Evolutionary conservation across 1,140 invertebrate genomes (phyloP), one percentile per base, ranked within the genome.

Genomic region (Camponotus vicinus): DNA sequence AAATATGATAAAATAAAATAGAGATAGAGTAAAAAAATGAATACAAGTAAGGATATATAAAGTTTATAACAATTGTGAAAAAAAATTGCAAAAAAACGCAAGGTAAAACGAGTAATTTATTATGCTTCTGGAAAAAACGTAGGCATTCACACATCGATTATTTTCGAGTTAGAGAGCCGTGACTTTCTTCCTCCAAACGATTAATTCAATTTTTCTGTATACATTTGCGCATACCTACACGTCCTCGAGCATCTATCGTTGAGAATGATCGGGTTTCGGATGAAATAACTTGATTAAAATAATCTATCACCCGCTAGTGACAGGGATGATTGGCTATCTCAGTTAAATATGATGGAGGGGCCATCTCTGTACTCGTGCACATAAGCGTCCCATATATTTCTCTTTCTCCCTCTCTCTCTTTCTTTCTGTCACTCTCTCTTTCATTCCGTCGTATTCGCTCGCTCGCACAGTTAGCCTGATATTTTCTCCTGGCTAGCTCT

Each of bases 251-350:
- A 34, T 89, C 88, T 87, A 69, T 66, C 66, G 45, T 42, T 27
- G 40, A 66, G 42, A 80, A 89, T 85, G 88, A 90, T 90, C 86
- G 86, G 86, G 76, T 87, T 90, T 79, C 86, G 84, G 89, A 59
- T 76, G 61, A 59, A 86, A 84, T 90, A 90, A 90, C 88, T 91
- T 85, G 86, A 92, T 92, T 92, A 92, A 92, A 92, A 91, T 91
- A 87, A 92, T 92, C 91, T 90, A 92, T 92, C 88, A 92, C 83
- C 55, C 67, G 40, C 42, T 80, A 89, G 77, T 88, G 89, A 92
- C 88, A 89, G 89, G 85, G 79, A 57, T 88, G 85, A 91, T 92
- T 86, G 86, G 88, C 87, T 87, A 89, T 88, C 85, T 79, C 85
- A 92, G 89, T 85, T 92, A 90, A 91, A 87, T 92, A 89, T 91